Evolutionary conservation across 2,797 vertebrate genomes (phyloP), one percentile per base, ranked within the genome.

Genomic region (Darevskia nairensis): DNA sequence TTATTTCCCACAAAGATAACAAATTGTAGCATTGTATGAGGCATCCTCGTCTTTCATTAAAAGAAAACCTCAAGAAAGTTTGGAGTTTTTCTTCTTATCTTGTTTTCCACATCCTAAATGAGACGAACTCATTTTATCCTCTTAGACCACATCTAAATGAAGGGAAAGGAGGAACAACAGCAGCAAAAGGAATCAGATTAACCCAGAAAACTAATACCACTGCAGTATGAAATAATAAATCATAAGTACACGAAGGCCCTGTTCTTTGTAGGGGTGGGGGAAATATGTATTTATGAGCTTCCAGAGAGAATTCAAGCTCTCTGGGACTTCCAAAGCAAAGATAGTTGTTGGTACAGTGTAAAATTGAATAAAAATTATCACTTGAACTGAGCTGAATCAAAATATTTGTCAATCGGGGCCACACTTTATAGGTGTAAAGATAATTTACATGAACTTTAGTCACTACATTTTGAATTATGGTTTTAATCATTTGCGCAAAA

Each of bases 161-260:
- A 77, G 82, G 82, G 44, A 85, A 76, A 46, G 69, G 8, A 76
- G 78, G 77, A 76, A 68, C 77, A 64, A 29, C 50, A 55, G 23
- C 10, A 32, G 69, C 1, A n/a, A 82, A 75, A 46, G 39, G 80
- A 88, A 92, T 84, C n/a, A 86, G 90, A 92, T 90, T 88, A 90
- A 92, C 55, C n/a, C 80, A 90, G 80, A 92, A 92, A 93, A 92
- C 39, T 82, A 88, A 93, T 93, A 88, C 71, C 91, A 91, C 85
- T 46, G 19, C 27, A 82, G 11, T 88, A 85, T 90, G 85, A 90
- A 91, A 91, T 75, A 29, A 88, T 88, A 80, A 92, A 86, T 92
- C 35, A 32, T 82, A 41, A 72, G 13, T 50, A 50, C 55, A 71
- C 29, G 46, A 39, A 64, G 41, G 41, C 19, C 66, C 17, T 88